Percentiles rank a stretch among this genome's conserved stretches.
These are phyloP conservation scores for Agriopis leucophaearia DNA, from an alignment of 2,888 invertebrate genomes.

Conservation along the genomic window DNA sequence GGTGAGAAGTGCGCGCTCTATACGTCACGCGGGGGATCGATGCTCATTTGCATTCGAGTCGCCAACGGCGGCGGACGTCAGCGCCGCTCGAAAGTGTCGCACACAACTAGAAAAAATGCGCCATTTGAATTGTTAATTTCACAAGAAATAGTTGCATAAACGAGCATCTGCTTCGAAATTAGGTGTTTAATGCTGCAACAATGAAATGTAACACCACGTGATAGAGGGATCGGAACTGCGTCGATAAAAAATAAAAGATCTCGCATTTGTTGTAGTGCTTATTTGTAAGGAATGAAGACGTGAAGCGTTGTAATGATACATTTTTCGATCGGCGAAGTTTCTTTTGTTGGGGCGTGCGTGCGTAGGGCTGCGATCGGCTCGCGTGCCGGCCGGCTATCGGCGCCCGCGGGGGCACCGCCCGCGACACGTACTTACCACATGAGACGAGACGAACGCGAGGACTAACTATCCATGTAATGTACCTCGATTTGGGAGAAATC, in stretches of 20 bases:
- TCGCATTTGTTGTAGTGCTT: conserved; percentile 46
- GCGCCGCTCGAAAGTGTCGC: conserved; percentile 82
- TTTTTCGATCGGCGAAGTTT: conserved; percentile 71
- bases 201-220: conserved; percentile 62
- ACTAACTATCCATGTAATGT: conserved; percentile 14
- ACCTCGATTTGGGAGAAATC: conserved; percentile 12
- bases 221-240: conserved; percentile 17
- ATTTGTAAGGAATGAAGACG: conserved; percentile 55
- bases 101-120: conserved; percentile 73
- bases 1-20: conserved; percentile 81
- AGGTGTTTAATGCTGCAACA: conserved; percentile 70
- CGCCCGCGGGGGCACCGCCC: conserved; percentile 66
- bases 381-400: conserved; percentile 81
- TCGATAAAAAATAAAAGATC: conserved; percentile 31
- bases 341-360: conserved; percentile 78
- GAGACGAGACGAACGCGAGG: conserved; percentile 53
- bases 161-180: conserved; percentile 72
- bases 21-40: conserved; percentile 82
- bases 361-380: conserved; percentile 77
- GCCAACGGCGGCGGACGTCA: conserved; percentile 79
- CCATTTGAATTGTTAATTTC: conserved; percentile 83
- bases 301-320: conserved; percentile 61
- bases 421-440: conserved; percentile 79
- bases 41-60: conserved; percentile 83
- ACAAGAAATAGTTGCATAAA: conserved; percentile 82